Evolutionary conservation across 2,113 vertebrate species (phyloP).

Genomic region (Podilymbus podiceps): DNA sequence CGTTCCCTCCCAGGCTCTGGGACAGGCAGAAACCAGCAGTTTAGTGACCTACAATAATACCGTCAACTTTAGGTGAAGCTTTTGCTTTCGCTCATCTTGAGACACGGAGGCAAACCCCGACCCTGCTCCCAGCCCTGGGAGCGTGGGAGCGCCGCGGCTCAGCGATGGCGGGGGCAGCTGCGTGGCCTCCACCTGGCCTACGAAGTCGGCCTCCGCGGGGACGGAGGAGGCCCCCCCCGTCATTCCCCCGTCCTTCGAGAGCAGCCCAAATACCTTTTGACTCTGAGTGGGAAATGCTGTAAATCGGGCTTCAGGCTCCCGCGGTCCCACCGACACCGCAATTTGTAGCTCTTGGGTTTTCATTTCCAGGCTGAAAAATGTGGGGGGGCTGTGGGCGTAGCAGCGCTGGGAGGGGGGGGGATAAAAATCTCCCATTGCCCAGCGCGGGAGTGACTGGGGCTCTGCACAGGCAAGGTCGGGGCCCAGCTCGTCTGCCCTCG

Average conservation of each 20-base stretch:
- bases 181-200: neutral
- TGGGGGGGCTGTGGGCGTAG: neutral
- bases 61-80: neutral
- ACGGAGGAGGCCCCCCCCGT: accelerated
- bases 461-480: neutral
- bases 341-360: neutral
- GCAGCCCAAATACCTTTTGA: neutral
- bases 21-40: neutral
- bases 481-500: neutral
- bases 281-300: neutral
- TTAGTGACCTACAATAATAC: neutral
- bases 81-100: neutral
- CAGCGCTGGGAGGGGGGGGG: neutral
- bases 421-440: neutral
- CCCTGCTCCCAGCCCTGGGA: neutral
- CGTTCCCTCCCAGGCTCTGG: neutral
- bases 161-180: neutral
- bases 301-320: neutral
- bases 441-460: neutral
- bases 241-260: accelerated
- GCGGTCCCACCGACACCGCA: too few relatives aligned
- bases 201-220: neutral
- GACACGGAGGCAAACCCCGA: neutral
- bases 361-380: neutral
- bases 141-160: neutral